Base-by-base conservation (phyloP, 2,113 vertebrate genomes). In the Cinclus cinclus region DNA sequence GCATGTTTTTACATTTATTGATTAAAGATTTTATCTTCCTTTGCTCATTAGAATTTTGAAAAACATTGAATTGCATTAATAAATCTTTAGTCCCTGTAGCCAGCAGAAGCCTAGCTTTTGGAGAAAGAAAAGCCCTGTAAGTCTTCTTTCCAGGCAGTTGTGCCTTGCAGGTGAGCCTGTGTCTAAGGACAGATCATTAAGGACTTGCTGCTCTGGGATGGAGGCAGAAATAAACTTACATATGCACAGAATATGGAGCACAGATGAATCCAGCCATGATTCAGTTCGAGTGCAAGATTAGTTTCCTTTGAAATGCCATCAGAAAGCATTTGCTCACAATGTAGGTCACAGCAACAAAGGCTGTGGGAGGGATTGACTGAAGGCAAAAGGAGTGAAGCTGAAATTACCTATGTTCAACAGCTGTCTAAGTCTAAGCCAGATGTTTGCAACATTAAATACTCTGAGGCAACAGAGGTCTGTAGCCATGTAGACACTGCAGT, bases 301-400 rank as follows among this genome's bases (percentile, higher is more conserved):
- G 69, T 95, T 92, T 84, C 73, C 74, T 78, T 90, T 96, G 90
- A 96, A 96, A 97, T 71, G 80, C 76, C 79, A 87, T 87, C 87
- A 90, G 71, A 95, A 96, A 84, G 83, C 85, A 90, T 96, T 95
- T 96, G 86, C 69, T 94, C 73, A 64, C 73, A 96, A 95, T 96
- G 80, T 96, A 96, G 94, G 95, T 95, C 92, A 97, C 69, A 50
- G 86, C 76, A 90, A 96, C 79, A 86, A 96, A 94, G 88, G 80
- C 86, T 65, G 15, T 46, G 70, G 75, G 65, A 90, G 69, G 39
- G 83, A 84, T 4, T 89, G 92, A 81, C 50, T 87, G 76, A 94
- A 93, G 58, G 86, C 47, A 89, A 59, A 73, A 81, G 83, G 68
- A 93, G 79, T 33, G 50, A 86, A 75, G 76, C 76, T 95, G 85